Percentiles rank a stretch among this genome's conserved stretches.
Conservation (phyloP, 2,797 vertebrate genomes). For the Rhabdophis nuchalis region DNA sequence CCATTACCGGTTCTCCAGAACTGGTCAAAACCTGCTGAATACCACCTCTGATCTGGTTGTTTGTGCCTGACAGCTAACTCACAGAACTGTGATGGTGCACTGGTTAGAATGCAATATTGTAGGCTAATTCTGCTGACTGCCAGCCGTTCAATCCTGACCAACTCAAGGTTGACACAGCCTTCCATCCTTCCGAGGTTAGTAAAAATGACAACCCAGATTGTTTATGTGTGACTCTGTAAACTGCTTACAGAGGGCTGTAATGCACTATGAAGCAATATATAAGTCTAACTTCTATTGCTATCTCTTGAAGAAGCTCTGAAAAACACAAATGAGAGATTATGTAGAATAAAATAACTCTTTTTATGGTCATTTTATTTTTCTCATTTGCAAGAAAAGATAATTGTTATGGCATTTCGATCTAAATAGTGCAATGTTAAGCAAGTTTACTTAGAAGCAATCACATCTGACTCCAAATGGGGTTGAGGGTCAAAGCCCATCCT, state of each 20-base stretch:
- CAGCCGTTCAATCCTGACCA: neutral
- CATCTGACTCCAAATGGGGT: neutral
- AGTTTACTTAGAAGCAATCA: neutral
- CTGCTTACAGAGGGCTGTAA: neutral
- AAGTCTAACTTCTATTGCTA: neutral
- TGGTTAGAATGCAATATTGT: neutral
- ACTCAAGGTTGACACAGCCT: neutral
- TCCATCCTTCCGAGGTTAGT: neutral
- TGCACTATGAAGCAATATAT: neutral
- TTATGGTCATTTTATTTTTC: neutral
- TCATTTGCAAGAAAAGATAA: neutral
- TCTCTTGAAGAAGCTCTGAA: neutral
- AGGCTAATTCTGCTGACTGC: neutral
- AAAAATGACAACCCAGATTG: neutral
- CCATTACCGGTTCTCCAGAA: too few relatives aligned
- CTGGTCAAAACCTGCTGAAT: too few relatives aligned
- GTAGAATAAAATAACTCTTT: neutral
- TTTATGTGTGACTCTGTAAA: neutral
- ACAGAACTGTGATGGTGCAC: neutral
- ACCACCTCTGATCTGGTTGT: neutral
- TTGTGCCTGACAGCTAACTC: neutral
- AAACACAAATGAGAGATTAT: neutral
- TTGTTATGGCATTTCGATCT: neutral
- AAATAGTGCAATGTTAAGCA: neutral
- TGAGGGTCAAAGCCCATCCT: neutral